A percentile compares a stretch with the other conserved stretches of the same genome.
These are phyloP conservation scores for Micrasema minimum DNA, from an alignment of 1,140 invertebrate species.

Conservation along the genomic window DNA sequence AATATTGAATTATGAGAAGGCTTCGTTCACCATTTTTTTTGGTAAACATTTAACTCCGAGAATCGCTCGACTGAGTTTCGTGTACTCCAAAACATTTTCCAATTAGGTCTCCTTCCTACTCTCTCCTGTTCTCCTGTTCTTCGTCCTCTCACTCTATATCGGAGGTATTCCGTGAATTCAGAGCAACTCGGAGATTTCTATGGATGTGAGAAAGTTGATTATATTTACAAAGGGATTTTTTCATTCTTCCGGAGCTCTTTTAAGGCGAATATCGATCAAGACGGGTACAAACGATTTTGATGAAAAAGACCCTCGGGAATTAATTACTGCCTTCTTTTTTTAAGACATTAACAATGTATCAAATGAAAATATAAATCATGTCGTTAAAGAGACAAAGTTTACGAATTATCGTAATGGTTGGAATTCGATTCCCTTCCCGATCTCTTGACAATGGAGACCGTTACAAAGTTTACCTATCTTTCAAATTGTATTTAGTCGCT, in stretches of 20 bases:
- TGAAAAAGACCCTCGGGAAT: conserved; percentile 5
- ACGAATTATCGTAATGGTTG: too few relatives aligned
- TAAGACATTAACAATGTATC: background rate
- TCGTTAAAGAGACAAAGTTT: background rate
- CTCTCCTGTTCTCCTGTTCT: background rate
- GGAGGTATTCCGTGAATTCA: conserved; percentile 4
- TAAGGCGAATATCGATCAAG: too few relatives aligned
- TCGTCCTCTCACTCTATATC: background rate
- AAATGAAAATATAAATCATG: background rate
- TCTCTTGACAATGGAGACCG: too few relatives aligned
- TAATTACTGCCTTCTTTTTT: background rate
- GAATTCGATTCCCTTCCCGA: too few relatives aligned
- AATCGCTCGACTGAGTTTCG: conserved; percentile 20
- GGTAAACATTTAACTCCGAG: conserved; percentile 21
- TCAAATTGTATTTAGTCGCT: too few relatives aligned
- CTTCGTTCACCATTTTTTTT: conserved; percentile 24
- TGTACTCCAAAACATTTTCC: conserved; percentile 29
- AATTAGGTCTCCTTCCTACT: conserved; percentile 5
- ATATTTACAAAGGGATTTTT: conserved; percentile 19
- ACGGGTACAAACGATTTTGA: background rate
- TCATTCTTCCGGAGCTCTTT: background rate
- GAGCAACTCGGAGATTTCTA: conserved; percentile 1
- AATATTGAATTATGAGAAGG: conserved; percentile 22
- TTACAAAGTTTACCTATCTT: too few relatives aligned
- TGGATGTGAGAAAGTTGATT: conserved; percentile 26